phyloP scores from a whole-genome alignment of 2,797 vertebrate genomes.

The Harpagifer antarcticus region DNA sequence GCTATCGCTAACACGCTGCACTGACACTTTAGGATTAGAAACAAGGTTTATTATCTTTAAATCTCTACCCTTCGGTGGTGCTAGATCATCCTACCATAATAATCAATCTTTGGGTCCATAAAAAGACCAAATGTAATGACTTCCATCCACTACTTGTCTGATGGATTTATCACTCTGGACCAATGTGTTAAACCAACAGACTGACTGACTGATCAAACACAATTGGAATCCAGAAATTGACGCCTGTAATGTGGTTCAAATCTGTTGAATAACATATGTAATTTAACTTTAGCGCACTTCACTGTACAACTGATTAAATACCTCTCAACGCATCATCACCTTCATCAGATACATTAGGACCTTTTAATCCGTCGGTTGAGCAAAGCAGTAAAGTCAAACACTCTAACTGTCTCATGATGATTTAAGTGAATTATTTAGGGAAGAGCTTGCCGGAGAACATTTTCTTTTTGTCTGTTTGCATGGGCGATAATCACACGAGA shows the following conservation, averaged over 20 bases:
- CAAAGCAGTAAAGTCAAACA: constrained; percentile 41
- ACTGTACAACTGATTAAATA: constrained; percentile 46
- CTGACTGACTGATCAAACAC: constrained; percentile 1
- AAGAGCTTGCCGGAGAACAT: constrained; percentile 10
- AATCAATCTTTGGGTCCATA: background rate
- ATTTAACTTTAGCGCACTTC: constrained; percentile 50
- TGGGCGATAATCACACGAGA: background rate
- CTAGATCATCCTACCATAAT: background rate
- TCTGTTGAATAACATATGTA: constrained; percentile 14
- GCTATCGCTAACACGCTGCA: background rate
- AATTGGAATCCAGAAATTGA: background rate
- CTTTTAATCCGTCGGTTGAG: constrained; percentile 57
- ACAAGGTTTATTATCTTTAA: too few species aligned
- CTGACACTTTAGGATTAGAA: too few species aligned
- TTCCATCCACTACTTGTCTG: background rate
- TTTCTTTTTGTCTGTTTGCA: constrained; percentile 7
- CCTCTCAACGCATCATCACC: constrained; percentile 37
- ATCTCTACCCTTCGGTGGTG: accelerated
- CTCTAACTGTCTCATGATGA: constrained; percentile 24
- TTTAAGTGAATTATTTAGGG: constrained; percentile 21
- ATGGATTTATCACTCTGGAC: background rate
- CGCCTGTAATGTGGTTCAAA: constrained; percentile 1
- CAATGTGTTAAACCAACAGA: background rate
- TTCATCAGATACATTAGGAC: constrained; percentile 42
- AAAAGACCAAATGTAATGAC: background rate